Conservation (phyloP, 2,888 invertebrate genomes). For the Andrena trimmerana region DNA sequence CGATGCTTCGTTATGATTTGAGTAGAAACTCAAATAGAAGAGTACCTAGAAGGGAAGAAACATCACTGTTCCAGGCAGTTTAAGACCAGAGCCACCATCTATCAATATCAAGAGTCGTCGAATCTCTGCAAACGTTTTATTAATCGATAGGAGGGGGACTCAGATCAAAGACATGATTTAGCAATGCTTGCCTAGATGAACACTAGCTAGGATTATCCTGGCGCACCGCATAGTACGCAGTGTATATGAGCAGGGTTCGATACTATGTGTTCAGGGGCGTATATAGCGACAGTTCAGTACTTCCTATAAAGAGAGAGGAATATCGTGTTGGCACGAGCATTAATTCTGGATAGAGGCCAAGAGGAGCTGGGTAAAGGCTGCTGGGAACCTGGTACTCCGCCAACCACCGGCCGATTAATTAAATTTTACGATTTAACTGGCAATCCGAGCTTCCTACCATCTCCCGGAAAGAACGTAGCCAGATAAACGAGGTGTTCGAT, state of each 20-base stretch:
- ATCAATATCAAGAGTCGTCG: neutral
- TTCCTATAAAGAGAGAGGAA: constrained; percentile 61
- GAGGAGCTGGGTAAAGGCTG: constrained; percentile 47
- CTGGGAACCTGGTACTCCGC: constrained; percentile 50
- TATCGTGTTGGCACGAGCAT: constrained; percentile 61
- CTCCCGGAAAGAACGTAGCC: constrained; percentile 38
- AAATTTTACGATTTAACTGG: constrained; percentile 67
- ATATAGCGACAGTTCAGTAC: constrained; percentile 50
- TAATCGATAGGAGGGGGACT: constrained; percentile 4
- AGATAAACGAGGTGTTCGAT: constrained; percentile 38
- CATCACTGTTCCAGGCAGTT: no score
- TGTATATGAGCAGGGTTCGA: constrained; percentile 13
- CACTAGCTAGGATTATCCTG: constrained; percentile 44
- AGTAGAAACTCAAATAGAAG: no score
- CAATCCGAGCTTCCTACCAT: constrained; percentile 40
- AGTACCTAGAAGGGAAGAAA: no score
- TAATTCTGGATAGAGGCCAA: constrained; percentile 70
- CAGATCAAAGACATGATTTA: constrained; percentile 26
- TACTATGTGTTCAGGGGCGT: constrained; percentile 30
- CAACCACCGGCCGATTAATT: constrained; percentile 69
- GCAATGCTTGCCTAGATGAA: constrained; percentile 14
- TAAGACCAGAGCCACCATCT: neutral
- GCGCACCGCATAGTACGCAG: constrained; percentile 12
- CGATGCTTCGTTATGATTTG: no score
- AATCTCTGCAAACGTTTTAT: neutral